Base-by-base conservation (phyloP, 2,113 vertebrate species). In the Dasyornis broadbenti region DNA sequence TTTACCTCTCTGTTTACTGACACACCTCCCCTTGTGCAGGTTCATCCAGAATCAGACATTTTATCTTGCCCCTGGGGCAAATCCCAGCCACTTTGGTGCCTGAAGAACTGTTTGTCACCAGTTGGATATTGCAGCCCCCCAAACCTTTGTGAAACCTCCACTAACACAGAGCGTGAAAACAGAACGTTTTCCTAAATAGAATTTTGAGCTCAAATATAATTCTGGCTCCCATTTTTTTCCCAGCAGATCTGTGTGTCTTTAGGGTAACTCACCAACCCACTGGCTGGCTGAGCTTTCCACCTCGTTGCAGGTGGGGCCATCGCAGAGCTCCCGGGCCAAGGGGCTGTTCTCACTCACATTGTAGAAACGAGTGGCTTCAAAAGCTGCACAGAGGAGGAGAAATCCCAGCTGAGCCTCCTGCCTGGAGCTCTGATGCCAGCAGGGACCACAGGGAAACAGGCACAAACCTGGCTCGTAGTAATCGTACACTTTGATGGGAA, bases 281-380 rank as follows among this genome's bases (percentile, higher is more conserved):
- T 98, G 99, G 90, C 97, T 98, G 47, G 97, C 98, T 37, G 98
- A 98, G 92, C 98, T 99, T 83, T 99, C 99, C 97, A 99, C 99
- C 96, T 99, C 99, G 7, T 99, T 99, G 97, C 99, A 99, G 0
- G 98, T 98, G 1, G 99, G 98, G 7, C 99, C 99, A 6, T 98
- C 98, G 14, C 99, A 99, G 80, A 99, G 98, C 96, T 99, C 99
- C 40, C 98, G 97, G 15, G 98, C 98, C 53, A 99, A 96, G 3
- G 98, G 99, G 61, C 99, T 99, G 97, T 94, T 98, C 82, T 98
- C 98, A 11, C 99, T 99, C 40, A 99, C 99, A 0, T 99, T 99
- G 98, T 99, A 99, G 97, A 99, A 99, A 37, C 99, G 98, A 42
- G 98, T 99, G 31, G 99, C 99, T 96, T 99, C 99, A 31, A 99